Base-by-base conservation (phyloP, 23 tunicate genomes). In the Halocynthia aurantium region DNA sequence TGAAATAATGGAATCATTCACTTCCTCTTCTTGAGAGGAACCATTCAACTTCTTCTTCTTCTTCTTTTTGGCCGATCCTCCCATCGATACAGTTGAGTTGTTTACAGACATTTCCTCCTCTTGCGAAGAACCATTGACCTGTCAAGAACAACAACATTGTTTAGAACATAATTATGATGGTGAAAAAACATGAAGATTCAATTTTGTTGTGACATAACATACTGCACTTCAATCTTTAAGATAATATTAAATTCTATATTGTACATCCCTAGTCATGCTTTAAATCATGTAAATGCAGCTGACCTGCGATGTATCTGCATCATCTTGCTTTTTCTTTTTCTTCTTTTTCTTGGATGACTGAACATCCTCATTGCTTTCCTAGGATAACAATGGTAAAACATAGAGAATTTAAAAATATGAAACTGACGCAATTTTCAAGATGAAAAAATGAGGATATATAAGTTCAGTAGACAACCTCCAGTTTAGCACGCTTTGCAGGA, bases 271-370 rank as follows among this genome's bases (percentile, higher is more conserved):
- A 31, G 44, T 31, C 44, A 31, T 31, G 44, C 44, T 31, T 4
- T 31, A 31, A 31, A 31, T 31, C 44, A 31, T n/a, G n/a, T 31
- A 31, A 31, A 31, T 31, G 44, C 44, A 31, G 44, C 44, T 31
- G 44, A 31, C 44, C 44, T 31, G 44, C 4, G 44, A 31, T n/a
- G 31, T 54, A 50, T 13, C 77, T 68, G 53, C 74, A 20, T 12
- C 70, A 6, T 55, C 62, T 62, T 63, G 73, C 52, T 76, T 75
- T 74, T 92, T 92, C 71, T 92, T 92, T 62, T 86, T 86, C 83
- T 91, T 91, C 81, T 86, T 71, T 71, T 71, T 71, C 76, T 71
- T 71, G 12, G 70, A 65, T 65, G 22, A 20, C 70, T 65, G 22
- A 8, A 20, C 70, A 65, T 11, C 31, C 31, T 65, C 70, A 8